Conservation (phyloP, 2,888 invertebrate genomes). For the Drosophila borealis region DNA sequence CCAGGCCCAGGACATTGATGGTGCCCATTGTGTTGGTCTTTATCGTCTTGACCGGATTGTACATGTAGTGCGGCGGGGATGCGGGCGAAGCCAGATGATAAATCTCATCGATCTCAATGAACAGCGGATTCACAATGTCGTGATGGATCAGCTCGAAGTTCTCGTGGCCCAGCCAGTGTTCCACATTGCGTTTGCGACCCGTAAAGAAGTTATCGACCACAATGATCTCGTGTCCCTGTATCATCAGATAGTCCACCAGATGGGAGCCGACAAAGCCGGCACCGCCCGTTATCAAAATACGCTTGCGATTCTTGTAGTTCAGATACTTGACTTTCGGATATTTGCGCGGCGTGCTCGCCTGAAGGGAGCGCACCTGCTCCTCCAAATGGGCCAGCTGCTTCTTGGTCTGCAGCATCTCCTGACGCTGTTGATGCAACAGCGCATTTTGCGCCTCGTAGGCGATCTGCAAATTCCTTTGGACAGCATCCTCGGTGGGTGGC, state of each 20-base stretch:
- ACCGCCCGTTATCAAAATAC: conserved; percentile 97
- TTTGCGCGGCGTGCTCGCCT: conserved; percentile 91
- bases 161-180: conserved; percentile 99
- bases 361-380: conserved; percentile 89
- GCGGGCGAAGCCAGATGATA: conserved; percentile 99
- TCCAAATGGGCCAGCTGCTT: conserved; percentile 89
- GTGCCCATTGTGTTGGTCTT: conserved; percentile 99
- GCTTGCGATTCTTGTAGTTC: conserved; percentile 95
- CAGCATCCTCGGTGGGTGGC: conserved; percentile 61
- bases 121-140: conserved; percentile 98
- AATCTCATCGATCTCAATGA: conserved; percentile 98
- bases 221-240: conserved; percentile 97
- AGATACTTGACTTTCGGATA: conserved; percentile 96
- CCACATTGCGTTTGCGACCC: conserved; percentile 97
- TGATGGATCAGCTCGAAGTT: conserved; percentile 99
- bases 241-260: conserved; percentile 97
- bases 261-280: conserved; percentile 99
- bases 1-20: conserved; percentile 96
- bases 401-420: conserved; percentile 88
- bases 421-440: conserved; percentile 70
- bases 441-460: conserved; percentile 67
- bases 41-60: conserved; percentile 99
- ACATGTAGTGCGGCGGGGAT: conserved; percentile 99
- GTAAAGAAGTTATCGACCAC: conserved; percentile 99
- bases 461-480: conserved; percentile 55